A percentile compares a stretch with the other conserved stretches of the same genome.
Conservation (phyloP, 2,113 vertebrate genomes). For the Ardeotis arabs region DNA sequence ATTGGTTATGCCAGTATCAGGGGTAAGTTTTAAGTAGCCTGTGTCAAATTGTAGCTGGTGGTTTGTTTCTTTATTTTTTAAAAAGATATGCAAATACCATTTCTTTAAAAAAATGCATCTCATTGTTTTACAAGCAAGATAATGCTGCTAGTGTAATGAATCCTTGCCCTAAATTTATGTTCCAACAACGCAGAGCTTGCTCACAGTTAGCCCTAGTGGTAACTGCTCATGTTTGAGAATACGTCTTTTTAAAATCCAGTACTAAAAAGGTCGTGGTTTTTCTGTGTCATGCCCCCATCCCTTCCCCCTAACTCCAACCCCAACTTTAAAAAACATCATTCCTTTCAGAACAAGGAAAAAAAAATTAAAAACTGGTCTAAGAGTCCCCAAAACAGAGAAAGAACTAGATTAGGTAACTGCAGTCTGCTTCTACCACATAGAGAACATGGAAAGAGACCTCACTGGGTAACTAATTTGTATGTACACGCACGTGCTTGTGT, state of each 20-base stretch:
- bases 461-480: not conserved
- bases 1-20: conserved; percentile 48
- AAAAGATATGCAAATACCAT: conserved; percentile 48
- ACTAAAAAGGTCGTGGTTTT: conserved; percentile 3
- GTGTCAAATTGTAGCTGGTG: not conserved
- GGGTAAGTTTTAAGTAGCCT: not conserved
- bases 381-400: conserved; percentile 5
- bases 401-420: not conserved
- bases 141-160: not conserved
- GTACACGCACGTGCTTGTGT: not conserved
- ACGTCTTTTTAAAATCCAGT: not conserved
- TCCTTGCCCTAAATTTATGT: not conserved
- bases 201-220: not conserved
- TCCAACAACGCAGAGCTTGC: conserved; percentile 1
- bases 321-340: not conserved
- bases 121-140: conserved; percentile 8
- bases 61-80: not conserved
- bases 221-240: not conserved
- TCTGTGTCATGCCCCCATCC: not conserved
- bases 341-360: conserved; percentile 32
- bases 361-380: not conserved
- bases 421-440: not conserved
- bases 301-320: conserved; percentile 26
- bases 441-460: not conserved
- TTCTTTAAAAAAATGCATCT: conserved; percentile 42